phyloP scores from a whole-genome alignment of 2,888 invertebrate genomes.

The Mystacides longicornis region DNA sequence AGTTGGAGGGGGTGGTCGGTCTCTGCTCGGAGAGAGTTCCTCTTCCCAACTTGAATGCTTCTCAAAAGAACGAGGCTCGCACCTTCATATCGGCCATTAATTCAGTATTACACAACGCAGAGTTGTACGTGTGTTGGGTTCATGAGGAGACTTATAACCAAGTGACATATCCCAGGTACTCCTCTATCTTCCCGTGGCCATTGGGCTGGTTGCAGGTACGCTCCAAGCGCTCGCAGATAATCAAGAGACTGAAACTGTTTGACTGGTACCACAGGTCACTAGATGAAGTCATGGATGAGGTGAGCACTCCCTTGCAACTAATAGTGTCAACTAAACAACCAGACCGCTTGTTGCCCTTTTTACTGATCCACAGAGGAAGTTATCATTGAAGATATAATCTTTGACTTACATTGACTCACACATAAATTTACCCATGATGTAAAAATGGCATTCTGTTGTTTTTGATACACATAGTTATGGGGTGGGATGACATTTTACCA shows the following conservation, averaged over 20 bases:
- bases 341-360: too few relatives aligned
- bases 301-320: slow-evolving; percentile 29
- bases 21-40: slow-evolving; percentile 82
- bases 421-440: too few relatives aligned
- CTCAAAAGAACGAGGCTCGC: slow-evolving; percentile 80
- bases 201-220: slow-evolving; percentile 75
- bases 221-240: slow-evolving; percentile 62
- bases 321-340: too few relatives aligned
- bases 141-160: slow-evolving; percentile 71
- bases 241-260: slow-evolving; percentile 65
- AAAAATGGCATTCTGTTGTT: too few relatives aligned
- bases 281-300: slow-evolving; percentile 68
- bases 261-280: slow-evolving; percentile 76
- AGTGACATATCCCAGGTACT: slow-evolving; percentile 78
- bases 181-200: slow-evolving; percentile 91
- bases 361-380: too few relatives aligned
- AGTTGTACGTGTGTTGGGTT: slow-evolving; percentile 84
- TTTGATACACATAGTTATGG: too few relatives aligned
- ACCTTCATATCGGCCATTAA: slow-evolving; percentile 90
- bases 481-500: too few relatives aligned
- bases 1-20: slow-evolving; percentile 85
- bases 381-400: too few relatives aligned
- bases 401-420: too few relatives aligned
- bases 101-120: slow-evolving; percentile 83
- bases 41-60: slow-evolving; percentile 55